Evolutionary conservation across 1,140 invertebrate species (phyloP).

Genomic region (Drosophila rhopaloa): DNA sequence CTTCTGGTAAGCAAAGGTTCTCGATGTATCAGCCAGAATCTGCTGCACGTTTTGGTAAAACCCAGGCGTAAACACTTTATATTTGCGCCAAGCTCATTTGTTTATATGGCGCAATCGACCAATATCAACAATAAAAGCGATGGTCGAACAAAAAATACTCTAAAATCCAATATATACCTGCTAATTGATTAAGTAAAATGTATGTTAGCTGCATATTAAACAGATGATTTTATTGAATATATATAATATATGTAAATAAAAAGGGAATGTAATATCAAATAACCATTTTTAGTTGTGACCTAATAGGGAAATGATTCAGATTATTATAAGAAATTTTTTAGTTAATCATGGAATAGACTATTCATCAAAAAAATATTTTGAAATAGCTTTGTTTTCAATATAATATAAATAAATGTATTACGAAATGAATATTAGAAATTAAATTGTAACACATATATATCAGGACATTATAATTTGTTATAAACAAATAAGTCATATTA

Average conservation of each 20-base stretch:
- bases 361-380: neutral
- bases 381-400: neutral
- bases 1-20: neutral
- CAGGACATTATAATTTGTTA: too few relatives aligned
- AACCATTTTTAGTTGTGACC: neutral
- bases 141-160: constrained; percentile 1
- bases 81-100: constrained; percentile 25
- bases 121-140: constrained; percentile 14
- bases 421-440: too few relatives aligned
- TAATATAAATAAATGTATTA: too few relatives aligned
- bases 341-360: neutral
- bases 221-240: neutral
- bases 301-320: neutral
- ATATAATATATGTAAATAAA: too few relatives aligned
- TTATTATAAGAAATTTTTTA: neutral
- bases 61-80: constrained; percentile 29
- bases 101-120: constrained; percentile 37
- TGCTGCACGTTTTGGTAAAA: constrained; percentile 58
- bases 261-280: neutral
- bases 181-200: too few relatives aligned
- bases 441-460: too few relatives aligned
- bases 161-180: neutral
- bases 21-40: constrained; percentile 36
- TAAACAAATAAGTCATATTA: too few relatives aligned
- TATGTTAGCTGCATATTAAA: neutral